Base-by-base conservation (phyloP, 2,888 invertebrate genomes). In the Drosophila pseudotakahashii region DNA sequence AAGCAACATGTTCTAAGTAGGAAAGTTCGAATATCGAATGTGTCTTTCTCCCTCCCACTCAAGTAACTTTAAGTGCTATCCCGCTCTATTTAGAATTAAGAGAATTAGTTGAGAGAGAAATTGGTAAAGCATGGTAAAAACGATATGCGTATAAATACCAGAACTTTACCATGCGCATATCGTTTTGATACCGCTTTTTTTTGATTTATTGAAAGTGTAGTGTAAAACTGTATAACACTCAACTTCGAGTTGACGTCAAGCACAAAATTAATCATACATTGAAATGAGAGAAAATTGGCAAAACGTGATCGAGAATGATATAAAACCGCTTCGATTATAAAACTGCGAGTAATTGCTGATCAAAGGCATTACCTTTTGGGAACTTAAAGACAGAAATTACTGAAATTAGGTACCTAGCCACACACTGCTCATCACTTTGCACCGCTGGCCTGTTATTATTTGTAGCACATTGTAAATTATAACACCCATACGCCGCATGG, bases 401-500 rank as follows among this genome's bases (percentile, higher is more conserved):
- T 10, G 6, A n/a, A 39, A 58, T 13, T 19, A 19, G 16, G 19
- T 14, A 39, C 14, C 39, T 32, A 16, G 30, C 11, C 51, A 54
- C 14, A 19, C 13, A 11, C 11, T 39, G 54, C 58, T 53, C 58
- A 54, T 59, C 58, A 59, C 54, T 59, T 34, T 13, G 10, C 45
- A 9, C 6, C 37, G 32, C 11, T n/a, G 26, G 53, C 45, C 34
- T 45, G 53, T 61, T 75, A 47, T 30, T 45, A 54, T 74, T 51
- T 54, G 52, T 36, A 6, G 32, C 53, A 44, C 48, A 53, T 54
- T 64, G 45, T 54, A 71, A 66, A 53, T 59, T 67, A 55, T 59
- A 59, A 44, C 52, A 61, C 63, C 26, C 66, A 67, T 72, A 59
- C 77, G 62, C 54, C 37, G 51, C 54, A 45, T 62, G 68, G 68